Conservation (phyloP, 2,113 vertebrate genomes). For the Emberiza fucata region DNA sequence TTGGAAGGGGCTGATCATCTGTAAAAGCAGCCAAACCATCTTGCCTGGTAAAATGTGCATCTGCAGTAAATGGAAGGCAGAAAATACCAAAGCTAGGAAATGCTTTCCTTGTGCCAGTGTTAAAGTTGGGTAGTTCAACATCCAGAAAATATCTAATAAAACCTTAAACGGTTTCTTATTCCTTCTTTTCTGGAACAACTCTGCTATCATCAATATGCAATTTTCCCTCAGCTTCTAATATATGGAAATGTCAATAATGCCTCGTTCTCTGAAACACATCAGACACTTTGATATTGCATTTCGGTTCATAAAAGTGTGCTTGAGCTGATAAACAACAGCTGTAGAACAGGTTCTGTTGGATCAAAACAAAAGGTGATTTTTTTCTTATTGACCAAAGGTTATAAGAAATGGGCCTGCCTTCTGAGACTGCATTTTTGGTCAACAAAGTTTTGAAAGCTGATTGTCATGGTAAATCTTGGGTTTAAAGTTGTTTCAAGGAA, state of each 20-base stretch:
- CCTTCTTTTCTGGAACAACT: neutral
- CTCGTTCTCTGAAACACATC: neutral
- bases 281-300: neutral
- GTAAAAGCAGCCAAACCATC: neutral
- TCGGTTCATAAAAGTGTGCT: neutral
- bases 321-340: slow-evolving; percentile 5
- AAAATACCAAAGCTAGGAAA: neutral
- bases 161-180: neutral
- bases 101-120: neutral
- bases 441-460: neutral
- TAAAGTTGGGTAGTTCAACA: neutral
- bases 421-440: neutral
- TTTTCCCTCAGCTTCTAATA: neutral
- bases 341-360: neutral
- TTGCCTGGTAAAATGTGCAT: neutral
- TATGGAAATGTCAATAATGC: neutral
- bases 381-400: neutral
- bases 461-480: neutral
- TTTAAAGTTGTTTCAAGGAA: neutral
- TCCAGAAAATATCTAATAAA: neutral
- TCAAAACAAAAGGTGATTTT: neutral
- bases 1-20: neutral
- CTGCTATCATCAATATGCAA: neutral
- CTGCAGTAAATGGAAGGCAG: neutral
- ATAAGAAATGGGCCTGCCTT: neutral